A percentile compares a stretch with the other conserved stretches of the same genome.
phyloP scores from a whole-genome alignment of 2,113 vertebrate genomes.

The Antechinus stuartii region DNA sequence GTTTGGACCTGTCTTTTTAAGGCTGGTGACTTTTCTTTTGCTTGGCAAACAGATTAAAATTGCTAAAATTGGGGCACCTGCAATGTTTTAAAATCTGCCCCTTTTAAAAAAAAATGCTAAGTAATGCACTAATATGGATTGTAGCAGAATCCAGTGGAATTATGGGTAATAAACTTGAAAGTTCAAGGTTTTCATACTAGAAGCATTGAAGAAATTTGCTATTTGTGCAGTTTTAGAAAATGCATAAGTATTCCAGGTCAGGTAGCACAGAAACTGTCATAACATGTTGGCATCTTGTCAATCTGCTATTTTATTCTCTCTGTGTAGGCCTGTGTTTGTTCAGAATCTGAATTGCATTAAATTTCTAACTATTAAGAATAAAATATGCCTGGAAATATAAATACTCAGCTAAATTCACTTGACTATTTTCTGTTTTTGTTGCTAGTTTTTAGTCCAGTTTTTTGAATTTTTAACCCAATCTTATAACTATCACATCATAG shows the following conservation, averaged over 20 bases:
- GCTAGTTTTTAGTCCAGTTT: constrained; percentile 32
- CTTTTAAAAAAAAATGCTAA: constrained; percentile 69
- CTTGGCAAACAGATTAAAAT: constrained; percentile 62
- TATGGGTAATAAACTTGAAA: constrained; percentile 69
- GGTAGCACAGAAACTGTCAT: constrained; percentile 57
- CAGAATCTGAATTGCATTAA: constrained; percentile 59
- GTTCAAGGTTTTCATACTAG: constrained; percentile 50
- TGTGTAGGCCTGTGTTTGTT: constrained; percentile 54
- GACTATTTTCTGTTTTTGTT: constrained; percentile 35
- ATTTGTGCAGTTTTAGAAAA: constrained; percentile 70
- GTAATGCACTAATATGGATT: constrained; percentile 68
- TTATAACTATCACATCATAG: constrained; percentile 35
- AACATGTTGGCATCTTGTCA: constrained; percentile 68
- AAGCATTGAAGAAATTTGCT: constrained; percentile 64
- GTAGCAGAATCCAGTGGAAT: constrained; percentile 56
- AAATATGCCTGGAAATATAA: constrained; percentile 53
- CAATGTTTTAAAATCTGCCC: constrained; percentile 66
- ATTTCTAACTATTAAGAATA: constrained; percentile 51
- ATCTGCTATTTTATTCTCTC: constrained; percentile 48
- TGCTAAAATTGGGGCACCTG: constrained; percentile 68
- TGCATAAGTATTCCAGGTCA: constrained; percentile 66
- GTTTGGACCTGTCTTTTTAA: constrained; percentile 61
- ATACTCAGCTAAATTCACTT: constrained; percentile 55
- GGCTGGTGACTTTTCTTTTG: constrained; percentile 41
- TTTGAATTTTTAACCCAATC: constrained; percentile 31